Evolutionary conservation across 2,797 vertebrate species (phyloP).

Genomic region (Microhierax caerulescens): DNA sequence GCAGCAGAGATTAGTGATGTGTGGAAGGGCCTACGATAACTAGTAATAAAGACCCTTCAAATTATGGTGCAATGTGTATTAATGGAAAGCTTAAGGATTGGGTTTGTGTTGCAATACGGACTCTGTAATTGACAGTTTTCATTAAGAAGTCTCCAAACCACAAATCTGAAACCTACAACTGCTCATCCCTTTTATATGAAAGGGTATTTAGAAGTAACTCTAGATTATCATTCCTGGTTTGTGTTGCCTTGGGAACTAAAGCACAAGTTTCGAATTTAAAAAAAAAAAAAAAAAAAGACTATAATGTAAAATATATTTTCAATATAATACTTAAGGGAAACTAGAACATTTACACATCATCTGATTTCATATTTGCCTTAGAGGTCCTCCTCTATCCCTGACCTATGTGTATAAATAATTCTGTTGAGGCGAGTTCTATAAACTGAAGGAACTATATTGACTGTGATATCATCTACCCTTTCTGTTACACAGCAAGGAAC

Average conservation of each 20-base stretch:
- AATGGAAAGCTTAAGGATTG: neutral
- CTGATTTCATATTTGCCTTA: neutral
- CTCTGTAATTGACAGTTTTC: neutral
- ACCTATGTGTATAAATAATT: neutral
- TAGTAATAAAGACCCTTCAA: neutral
- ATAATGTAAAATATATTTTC: neutral
- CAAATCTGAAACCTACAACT: neutral
- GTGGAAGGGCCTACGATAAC: neutral
- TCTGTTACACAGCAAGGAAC: neutral
- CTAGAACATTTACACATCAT: neutral
- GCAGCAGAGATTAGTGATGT: neutral
- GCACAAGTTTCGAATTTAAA: neutral
- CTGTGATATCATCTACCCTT: neutral
- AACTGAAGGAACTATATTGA: neutral
- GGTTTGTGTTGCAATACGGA: neutral
- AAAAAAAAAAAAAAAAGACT: neutral
- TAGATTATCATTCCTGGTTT: neutral
- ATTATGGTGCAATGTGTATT: neutral
- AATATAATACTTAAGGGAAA: neutral
- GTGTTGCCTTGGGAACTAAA: constrained; percentile 25
- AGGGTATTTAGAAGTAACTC: neutral
- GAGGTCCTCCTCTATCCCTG: neutral
- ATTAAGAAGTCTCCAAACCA: neutral
- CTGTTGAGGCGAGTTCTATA: neutral
- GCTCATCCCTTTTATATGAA: neutral